Evolutionary conservation across 2,797 vertebrate genomes (phyloP), one percentile per base, ranked within the genome.

Genomic region (Bradypodion ventrale): DNA sequence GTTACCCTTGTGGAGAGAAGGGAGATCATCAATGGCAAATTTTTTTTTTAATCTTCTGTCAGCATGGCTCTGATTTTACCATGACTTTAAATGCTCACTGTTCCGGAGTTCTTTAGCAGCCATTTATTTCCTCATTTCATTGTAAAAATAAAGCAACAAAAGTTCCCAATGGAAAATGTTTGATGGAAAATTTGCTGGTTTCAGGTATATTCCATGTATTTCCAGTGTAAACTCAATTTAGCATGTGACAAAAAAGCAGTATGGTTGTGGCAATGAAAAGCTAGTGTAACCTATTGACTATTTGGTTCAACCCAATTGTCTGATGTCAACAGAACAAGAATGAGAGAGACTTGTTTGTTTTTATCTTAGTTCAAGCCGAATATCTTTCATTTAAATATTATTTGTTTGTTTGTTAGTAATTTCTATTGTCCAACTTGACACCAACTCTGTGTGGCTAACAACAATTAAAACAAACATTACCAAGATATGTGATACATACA

Each of bases 141-240:
- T 56, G 16, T 76, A 69, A 16, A 81, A 77, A 80, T 10, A 75
- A 65, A 75, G 52, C 2, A 19, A 35, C 15, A 2, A 37, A 27
- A 35, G 44, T 4, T 13, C 13, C 0, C 1, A 5, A 29, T 2
- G 0, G 3, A 1, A 40, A 42, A 0, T 6, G 19, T 69, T 9
- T 13, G 2, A 16, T 0, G 0, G 0, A 46, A 4, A 60, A 5
- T 66, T 77, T 62, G 80, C 5, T 7, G 10, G 49, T 10, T 1
- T 73, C 46, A 46, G 29, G 10, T 63, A 29, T 46, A 5, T 70
- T 63, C 42, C 27, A 76, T 8, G 52, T 56, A 27, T 23, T 84
- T 75, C 32, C 19, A 1, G 13, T 60, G 29, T 56, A 56, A 60
- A 15, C 27, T 25, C 40, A 62, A n/a, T 21, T 49, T 72, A 69